These are phyloP conservation scores for Eudasyphora cyanicolor DNA, from an alignment of 2,888 invertebrate genomes.

Conservation along the genomic window DNA sequence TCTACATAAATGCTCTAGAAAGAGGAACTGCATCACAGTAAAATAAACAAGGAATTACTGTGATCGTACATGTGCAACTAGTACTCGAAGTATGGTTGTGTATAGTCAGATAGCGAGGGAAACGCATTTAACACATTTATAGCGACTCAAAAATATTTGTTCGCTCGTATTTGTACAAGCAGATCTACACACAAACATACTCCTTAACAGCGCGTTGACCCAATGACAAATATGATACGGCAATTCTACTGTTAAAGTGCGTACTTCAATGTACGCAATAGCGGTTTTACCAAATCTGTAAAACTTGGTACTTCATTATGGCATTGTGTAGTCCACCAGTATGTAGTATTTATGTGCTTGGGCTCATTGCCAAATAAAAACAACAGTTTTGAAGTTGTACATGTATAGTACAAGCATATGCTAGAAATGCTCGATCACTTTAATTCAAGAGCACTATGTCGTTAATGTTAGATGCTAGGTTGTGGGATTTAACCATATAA, in stretches of 20 bases:
- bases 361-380: slow-evolving; percentile 25
- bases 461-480: neutral
- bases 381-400: neutral
- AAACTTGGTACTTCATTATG: neutral
- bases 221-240: neutral
- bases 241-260: neutral
- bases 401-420: neutral
- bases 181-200: neutral
- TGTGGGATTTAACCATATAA: neutral
- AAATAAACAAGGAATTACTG: too few relatives aligned
- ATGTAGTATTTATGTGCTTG: slow-evolving; percentile 10
- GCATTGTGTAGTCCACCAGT: neutral
- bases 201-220: slow-evolving; percentile 30
- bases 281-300: slow-evolving; percentile 34
- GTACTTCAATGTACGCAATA: neutral
- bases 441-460: neutral
- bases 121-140: too few relatives aligned
- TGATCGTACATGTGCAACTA: too few relatives aligned
- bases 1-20: too few relatives aligned
- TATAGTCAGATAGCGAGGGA: too few relatives aligned
- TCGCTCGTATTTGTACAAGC: too few relatives aligned
- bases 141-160: too few relatives aligned
- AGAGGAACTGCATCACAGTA: too few relatives aligned
- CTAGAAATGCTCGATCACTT: neutral
- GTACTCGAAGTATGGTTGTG: too few relatives aligned